A percentile compares a stretch with the other conserved stretches of the same genome.
Evolutionary conservation across 2,113 vertebrate genomes (phyloP).

Genomic region (Otocyon megalotis): DNA sequence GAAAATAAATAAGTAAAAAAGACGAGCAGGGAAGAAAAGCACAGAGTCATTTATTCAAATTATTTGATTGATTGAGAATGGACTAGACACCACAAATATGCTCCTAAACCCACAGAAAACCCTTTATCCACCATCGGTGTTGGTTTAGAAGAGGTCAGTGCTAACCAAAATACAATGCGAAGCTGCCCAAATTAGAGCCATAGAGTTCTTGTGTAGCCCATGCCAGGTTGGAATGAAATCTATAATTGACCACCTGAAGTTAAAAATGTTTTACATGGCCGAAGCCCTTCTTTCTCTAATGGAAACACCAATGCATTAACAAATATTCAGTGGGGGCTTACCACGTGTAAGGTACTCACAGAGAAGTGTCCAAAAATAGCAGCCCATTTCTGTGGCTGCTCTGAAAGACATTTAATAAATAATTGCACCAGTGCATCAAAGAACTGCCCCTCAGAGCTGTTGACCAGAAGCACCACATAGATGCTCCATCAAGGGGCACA

Average conservation of each 20-base stretch:
- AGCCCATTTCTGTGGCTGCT: neutral
- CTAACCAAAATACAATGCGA: neutral
- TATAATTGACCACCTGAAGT: neutral
- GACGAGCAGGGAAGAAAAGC: slow-evolving; percentile 5
- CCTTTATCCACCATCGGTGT: neutral
- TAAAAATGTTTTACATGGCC: neutral
- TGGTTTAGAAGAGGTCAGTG: neutral
- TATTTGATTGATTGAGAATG: neutral
- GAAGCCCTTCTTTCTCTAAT: neutral
- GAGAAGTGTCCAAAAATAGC: neutral
- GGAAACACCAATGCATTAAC: neutral
- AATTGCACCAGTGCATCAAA: neutral
- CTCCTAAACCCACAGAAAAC: slow-evolving; percentile 7
- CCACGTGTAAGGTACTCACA: neutral
- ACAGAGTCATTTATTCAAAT: slow-evolving; percentile 8
- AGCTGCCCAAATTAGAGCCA: neutral
- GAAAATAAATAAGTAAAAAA: slow-evolving; percentile 40
- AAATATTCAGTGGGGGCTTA: neutral
- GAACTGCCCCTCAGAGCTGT: no score
- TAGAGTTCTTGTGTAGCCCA: neutral
- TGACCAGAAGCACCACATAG: neutral
- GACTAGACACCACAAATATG: neutral
- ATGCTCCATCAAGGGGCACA: neutral
- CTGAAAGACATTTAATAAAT: neutral
- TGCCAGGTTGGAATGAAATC: neutral